Conservation (phyloP, 2,113 vertebrate genomes). For the Tachycineta bicolor region DNA sequence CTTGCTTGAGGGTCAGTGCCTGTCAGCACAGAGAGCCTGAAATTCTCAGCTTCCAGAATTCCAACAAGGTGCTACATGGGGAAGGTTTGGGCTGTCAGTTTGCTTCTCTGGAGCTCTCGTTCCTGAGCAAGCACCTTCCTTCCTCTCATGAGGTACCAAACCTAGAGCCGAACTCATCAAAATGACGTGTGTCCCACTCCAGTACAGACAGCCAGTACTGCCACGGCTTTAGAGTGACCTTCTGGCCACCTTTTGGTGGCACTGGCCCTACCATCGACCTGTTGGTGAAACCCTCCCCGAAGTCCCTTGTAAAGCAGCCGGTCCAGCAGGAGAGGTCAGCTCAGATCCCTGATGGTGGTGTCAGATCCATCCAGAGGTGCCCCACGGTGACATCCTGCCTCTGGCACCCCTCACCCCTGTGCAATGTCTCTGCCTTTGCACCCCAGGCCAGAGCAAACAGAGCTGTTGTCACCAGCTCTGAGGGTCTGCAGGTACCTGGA, state of each 20-base stretch:
- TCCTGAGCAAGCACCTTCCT: neutral
- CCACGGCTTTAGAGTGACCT: neutral
- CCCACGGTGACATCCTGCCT: neutral
- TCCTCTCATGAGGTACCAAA: neutral
- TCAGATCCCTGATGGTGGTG: neutral
- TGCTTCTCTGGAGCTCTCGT: neutral
- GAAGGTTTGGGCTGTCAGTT: neutral
- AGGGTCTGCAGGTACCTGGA: neutral
- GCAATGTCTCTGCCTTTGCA: neutral
- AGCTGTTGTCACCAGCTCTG: neutral
- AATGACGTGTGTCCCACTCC: rapidly evolving
- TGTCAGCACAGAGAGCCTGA: too few species aligned
- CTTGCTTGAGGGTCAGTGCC: too few species aligned
- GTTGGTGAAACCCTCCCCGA: neutral
- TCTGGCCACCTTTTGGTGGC: neutral
- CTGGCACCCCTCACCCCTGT: neutral
- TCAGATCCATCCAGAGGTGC: neutral
- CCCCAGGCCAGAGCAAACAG: neutral
- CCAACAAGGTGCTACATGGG: neutral
- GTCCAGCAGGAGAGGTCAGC: neutral
- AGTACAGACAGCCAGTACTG: rapidly evolving
- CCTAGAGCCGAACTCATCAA: neutral
- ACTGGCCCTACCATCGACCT: neutral
- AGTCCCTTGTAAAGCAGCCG: neutral
- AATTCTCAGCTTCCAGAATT: too few species aligned